A percentile compares a stretch with the other conserved stretches of the same genome.
Evolutionary conservation across 2,888 invertebrate genomes (phyloP).

Genomic region (Mantis religiosa): DNA sequence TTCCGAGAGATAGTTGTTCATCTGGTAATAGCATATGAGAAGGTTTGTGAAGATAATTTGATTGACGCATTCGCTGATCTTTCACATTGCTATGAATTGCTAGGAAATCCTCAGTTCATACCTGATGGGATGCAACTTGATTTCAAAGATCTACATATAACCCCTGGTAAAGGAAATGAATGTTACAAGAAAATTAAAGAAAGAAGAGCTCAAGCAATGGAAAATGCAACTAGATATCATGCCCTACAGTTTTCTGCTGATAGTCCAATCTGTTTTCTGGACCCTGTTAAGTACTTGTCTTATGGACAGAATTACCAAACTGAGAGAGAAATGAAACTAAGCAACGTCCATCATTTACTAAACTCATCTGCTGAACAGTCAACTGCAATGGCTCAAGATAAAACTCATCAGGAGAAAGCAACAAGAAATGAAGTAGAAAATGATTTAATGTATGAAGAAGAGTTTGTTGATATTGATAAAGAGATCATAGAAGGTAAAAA

Average conservation of each 20-base stretch:
- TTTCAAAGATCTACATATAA: background rate
- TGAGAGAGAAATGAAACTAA: no score
- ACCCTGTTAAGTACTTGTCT: no score
- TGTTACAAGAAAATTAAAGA: background rate
- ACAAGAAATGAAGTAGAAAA: no score
- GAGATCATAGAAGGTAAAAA: no score
- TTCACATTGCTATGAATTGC: background rate
- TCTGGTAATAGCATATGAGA: constrained; percentile 24
- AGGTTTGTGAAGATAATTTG: background rate
- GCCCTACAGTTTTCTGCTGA: background rate
- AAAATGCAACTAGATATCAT: background rate
- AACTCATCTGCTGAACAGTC: no score
- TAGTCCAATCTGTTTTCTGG: background rate
- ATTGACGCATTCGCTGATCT: constrained; percentile 14
- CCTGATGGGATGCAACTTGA: background rate
- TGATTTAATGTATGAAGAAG: no score
- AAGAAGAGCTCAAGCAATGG: background rate
- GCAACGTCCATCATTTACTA: no score
- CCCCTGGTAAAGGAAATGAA: background rate
- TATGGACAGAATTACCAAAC: no score
- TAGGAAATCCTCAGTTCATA: background rate
- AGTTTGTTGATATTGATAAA: no score
- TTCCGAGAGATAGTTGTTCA: constrained; percentile 21
- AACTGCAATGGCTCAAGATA: no score
- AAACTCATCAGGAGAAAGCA: no score